These are phyloP conservation scores for Drosophila micromelanica DNA, from an alignment of 1,140 invertebrate genomes.

Conservation along the genomic window DNA sequence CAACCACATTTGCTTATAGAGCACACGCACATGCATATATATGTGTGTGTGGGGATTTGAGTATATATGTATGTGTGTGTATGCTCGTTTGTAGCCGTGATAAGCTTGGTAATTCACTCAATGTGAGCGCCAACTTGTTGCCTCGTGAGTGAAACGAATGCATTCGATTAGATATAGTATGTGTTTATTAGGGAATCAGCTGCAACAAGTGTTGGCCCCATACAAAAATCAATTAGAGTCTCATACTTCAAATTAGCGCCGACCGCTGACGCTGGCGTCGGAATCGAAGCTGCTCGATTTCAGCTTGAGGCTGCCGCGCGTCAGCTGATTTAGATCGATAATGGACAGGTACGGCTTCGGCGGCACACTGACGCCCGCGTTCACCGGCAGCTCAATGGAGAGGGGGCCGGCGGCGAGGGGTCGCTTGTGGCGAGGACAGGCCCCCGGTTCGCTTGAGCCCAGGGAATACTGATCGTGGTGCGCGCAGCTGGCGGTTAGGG, in stretches of 20 bases:
- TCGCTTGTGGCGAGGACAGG: constrained; percentile 36
- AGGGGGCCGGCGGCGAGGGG: constrained; percentile 12
- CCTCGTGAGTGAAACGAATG: constrained; percentile 15
- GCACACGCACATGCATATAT: not conserved
- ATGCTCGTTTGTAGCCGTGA: constrained; percentile 6
- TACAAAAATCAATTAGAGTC: constrained; percentile 36
- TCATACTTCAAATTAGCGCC: constrained; percentile 39
- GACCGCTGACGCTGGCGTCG: constrained; percentile 33
- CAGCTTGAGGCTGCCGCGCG: constrained; percentile 86
- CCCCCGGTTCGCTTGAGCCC: constrained; percentile 26
- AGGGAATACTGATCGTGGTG: constrained; percentile 72
- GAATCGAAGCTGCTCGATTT: constrained; percentile 72
- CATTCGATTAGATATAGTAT: constrained; percentile 29
- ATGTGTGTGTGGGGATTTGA: constrained; percentile 6
- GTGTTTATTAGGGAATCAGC: constrained; percentile 37
- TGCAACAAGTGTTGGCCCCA: constrained; percentile 28
- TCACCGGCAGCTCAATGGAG: constrained; percentile 62
- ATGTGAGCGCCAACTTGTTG: constrained; percentile 44
- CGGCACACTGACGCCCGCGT: constrained; percentile 73
- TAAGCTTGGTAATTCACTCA: constrained; percentile 36
- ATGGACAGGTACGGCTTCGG: constrained; percentile 88
- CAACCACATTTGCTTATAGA: constrained; percentile 27
- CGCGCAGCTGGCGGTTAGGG: constrained; percentile 52
- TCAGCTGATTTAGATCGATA: constrained; percentile 90
- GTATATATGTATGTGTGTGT: constrained; percentile 1